A percentile compares a stretch with the other conserved stretches of the same genome.
Conservation (phyloP, 2,113 vertebrate genomes). For the Natator depressus region DNA sequence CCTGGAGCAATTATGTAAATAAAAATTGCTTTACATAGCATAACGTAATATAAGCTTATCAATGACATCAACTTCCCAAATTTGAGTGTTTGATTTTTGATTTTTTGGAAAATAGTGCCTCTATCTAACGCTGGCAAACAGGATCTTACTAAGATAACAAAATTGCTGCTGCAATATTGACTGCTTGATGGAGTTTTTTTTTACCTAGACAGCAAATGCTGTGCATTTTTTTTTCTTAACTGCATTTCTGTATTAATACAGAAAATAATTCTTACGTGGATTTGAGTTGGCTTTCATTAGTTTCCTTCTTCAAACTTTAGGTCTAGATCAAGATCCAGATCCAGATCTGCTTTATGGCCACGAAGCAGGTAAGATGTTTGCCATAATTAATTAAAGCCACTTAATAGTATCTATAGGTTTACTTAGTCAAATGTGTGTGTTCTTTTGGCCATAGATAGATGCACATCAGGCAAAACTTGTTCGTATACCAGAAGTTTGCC, state of each 20-base stretch:
- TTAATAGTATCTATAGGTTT: rapidly evolving
- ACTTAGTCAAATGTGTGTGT: neutral
- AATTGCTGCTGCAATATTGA: neutral
- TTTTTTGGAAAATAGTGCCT: neutral
- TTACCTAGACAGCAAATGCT: neutral
- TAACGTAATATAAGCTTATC: neutral
- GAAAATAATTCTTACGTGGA: neutral
- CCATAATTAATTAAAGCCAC: neutral
- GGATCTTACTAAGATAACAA: neutral
- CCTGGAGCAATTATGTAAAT: neutral
- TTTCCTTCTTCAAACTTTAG: constrained; percentile 35
- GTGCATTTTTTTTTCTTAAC: neutral
- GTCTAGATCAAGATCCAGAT: constrained; percentile 84
- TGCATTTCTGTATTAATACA: neutral
- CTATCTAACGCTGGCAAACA: neutral
- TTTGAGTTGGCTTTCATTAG: neutral
- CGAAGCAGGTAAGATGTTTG: constrained; percentile 80
- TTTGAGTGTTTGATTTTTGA: neutral
- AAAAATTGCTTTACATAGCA: neutral
- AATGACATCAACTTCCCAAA: neutral
- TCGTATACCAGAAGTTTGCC: neutral
- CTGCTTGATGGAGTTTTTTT: neutral
- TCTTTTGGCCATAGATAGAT: neutral
- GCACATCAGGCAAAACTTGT: neutral
- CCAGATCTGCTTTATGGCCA: constrained; percentile 82